A percentile compares a stretch with the other conserved stretches of the same genome.
Evolutionary conservation across 2,113 vertebrate genomes (phyloP).

Genomic region (Columbina picui): DNA sequence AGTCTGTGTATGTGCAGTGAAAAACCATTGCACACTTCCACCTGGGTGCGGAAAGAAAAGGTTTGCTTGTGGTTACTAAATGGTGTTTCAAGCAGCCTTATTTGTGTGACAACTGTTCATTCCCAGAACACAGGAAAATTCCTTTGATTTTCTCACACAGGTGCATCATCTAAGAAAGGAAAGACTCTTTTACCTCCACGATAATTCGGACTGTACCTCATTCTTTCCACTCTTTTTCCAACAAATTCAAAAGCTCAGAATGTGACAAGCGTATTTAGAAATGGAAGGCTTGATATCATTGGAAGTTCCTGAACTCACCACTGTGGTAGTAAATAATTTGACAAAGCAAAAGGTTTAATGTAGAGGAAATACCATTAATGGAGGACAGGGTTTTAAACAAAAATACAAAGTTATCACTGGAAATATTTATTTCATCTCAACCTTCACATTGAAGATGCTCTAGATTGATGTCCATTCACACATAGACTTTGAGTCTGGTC

Average conservation of each 20-base stretch:
- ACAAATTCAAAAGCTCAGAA: neutral
- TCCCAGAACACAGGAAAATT: neutral
- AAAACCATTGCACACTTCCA: neutral
- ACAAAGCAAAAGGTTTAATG: neutral
- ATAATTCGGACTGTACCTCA: neutral
- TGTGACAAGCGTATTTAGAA: neutral
- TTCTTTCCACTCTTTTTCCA: neutral
- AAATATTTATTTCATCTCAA: neutral
- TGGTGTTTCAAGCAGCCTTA: neutral
- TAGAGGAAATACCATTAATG: neutral
- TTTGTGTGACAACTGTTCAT: neutral
- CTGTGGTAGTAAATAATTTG: neutral
- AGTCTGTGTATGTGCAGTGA: neutral
- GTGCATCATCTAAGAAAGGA: neutral
- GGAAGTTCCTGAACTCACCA: neutral
- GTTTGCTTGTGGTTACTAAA: neutral
- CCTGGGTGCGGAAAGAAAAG: neutral
- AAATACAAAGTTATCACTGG: neutral
- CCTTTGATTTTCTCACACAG: neutral
- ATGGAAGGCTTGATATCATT: neutral
- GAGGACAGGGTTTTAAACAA: neutral
- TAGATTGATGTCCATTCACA: neutral
- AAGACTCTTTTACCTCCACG: rapidly evolving
- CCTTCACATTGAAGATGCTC: neutral
- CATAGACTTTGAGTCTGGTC: neutral